These are phyloP conservation scores for Oligia latruncula DNA, from an alignment of 2,888 invertebrate species.

Conservation along the genomic window DNA sequence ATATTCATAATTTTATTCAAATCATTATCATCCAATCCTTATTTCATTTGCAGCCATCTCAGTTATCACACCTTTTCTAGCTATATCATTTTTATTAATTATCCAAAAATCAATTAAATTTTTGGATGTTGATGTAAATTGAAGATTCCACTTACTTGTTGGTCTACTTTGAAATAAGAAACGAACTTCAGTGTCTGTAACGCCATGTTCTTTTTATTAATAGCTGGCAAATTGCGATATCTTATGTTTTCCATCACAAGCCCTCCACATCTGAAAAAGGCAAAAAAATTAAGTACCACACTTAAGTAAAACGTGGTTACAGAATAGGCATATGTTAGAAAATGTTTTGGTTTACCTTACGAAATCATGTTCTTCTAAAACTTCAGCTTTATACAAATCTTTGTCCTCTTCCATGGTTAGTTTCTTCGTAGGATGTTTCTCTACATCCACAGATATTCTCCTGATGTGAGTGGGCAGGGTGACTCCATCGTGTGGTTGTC, in stretches of 20 bases:
- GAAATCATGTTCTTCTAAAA: conserved; percentile 35
- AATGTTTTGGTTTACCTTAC: conserved; percentile 41
- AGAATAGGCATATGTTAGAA: neutral
- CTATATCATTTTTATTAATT: neutral
- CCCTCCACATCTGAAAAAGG: conserved; percentile 70
- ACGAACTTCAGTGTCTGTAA: conserved; percentile 62
- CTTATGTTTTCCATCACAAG: conserved; percentile 65
- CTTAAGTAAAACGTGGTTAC: neutral
- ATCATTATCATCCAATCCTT: neutral
- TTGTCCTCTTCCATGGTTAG: conserved; percentile 10
- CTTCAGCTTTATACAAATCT: conserved; percentile 37
- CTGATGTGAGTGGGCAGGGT: conserved; percentile 90
- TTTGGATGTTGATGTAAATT: neutral
- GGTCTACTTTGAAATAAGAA: conserved; percentile 47
- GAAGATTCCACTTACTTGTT: conserved; percentile 60
- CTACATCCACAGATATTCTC: conserved; percentile 63
- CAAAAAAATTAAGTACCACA: neutral
- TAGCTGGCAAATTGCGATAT: conserved; percentile 55
- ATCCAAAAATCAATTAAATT: no score
- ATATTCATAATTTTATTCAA: neutral
- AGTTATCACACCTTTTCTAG: neutral
- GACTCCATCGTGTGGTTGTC: conserved; percentile 90
- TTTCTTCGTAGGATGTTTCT: conserved; percentile 48
- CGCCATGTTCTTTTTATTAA: conserved; percentile 35
- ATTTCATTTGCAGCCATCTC: neutral